A percentile compares a stretch with the other conserved stretches of the same genome.
Evolutionary conservation across 2,797 vertebrate species (phyloP).

Genomic region (Uromys caudimaculatus): DNA sequence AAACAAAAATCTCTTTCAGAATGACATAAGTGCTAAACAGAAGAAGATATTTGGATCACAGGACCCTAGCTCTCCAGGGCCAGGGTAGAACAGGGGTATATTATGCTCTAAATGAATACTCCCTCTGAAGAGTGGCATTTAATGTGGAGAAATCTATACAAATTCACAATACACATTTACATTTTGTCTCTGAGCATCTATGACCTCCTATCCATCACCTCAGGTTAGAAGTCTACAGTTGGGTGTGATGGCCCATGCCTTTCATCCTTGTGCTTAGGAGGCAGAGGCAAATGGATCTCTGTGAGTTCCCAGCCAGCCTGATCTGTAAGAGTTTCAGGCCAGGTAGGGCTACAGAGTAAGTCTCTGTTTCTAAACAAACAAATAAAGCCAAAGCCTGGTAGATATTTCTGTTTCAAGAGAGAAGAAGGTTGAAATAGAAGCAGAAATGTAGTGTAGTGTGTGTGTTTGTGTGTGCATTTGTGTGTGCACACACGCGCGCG

Average conservation of each 20-base stretch:
- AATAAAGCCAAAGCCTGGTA: not conserved
- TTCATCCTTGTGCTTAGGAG: not conserved
- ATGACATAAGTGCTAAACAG: not conserved
- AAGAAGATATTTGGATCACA: not conserved
- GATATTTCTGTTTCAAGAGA: not conserved
- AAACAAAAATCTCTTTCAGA: not conserved
- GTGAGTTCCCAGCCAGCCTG: not conserved
- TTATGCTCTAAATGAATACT: not conserved
- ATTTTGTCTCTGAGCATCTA: not conserved
- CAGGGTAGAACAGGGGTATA: rapidly evolving
- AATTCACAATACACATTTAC: not conserved
- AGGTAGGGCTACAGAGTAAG: not conserved
- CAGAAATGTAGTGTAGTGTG: not conserved
- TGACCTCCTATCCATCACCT: not conserved
- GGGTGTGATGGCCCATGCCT: not conserved
- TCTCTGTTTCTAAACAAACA: not conserved
- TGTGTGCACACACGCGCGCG: not conserved
- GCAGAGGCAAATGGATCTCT: not conserved
- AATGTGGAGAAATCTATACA: not conserved
- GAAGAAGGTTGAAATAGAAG: not conserved
- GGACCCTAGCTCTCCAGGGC: not conserved
- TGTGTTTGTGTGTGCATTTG: not conserved
- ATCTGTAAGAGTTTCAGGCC: not conserved
- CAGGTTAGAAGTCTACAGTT: not conserved
- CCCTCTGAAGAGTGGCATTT: not conserved